Base-by-base conservation (phyloP, 2,113 vertebrate genomes). In the Oncorhynchus tshawytscha region DNA sequence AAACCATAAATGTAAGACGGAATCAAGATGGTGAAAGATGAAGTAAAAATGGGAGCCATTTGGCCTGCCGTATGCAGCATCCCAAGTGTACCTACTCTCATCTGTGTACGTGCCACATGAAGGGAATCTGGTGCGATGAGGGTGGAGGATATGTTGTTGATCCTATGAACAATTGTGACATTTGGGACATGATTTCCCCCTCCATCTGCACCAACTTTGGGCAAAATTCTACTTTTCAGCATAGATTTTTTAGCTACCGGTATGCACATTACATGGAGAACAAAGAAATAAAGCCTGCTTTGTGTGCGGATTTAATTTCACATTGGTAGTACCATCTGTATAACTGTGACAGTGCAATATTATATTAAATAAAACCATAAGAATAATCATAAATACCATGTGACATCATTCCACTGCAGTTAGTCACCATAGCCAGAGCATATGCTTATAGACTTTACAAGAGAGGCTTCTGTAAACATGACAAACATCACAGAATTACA, bases 241-340 rank as follows among this genome's bases (percentile, higher is more conserved):
- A 92, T 93, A 22, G 65, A 91, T 92, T 84, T 86, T 92, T 73
- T 73, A 93, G 91, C 79, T n/a, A 18, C 34, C 8, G 39, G 16
- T 62, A 69, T 83, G 78, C 75, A 9, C 39, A 66, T 39, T 39
- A 39, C 39, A 31, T 67, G 39, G 39, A 39, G 18, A 48, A 25
- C 60, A 8, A n/a, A 9, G 22, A n/a, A n/a, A 66, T 66, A 60
- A 60, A 60, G 59, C 59, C n/a, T 20, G 6, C 2, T 60, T 60
- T 60, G 49, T 60, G 12, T 15, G 4, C 8, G 8, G 34, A 39
- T 39, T 39, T 39, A 39, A 39, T 39, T 39, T 8, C 2, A 39
- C 8, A 2, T 39, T 51, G 49, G 49, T 15, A 60, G 18, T 22
- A 60, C 20, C 20, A 60, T 60, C 59, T 60, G 59, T 60, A 9